phyloP scores from a whole-genome alignment of 2,113 vertebrate genomes.

The Protobothrops flavoviridis region DNA sequence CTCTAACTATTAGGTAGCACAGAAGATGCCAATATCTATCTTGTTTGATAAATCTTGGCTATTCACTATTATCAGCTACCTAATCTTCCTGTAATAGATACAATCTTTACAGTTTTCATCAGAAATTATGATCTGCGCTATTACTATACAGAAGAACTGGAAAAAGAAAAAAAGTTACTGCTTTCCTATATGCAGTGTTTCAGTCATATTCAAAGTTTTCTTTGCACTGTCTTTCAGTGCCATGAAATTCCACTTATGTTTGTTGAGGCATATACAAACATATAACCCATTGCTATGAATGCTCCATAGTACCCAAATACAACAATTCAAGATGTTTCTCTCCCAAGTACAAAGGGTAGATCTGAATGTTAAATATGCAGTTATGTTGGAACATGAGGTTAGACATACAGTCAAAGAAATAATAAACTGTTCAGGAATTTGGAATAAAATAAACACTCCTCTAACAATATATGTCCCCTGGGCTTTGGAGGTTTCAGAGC shows the following conservation, averaged over 20 bases:
- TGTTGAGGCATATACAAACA: constrained; percentile 2
- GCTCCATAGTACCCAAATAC: neutral
- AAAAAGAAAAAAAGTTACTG: neutral
- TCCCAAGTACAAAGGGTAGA: constrained; percentile 26
- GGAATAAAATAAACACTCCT: constrained; percentile 47
- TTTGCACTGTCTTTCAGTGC: neutral
- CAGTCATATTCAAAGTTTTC: neutral
- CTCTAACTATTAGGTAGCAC: neutral
- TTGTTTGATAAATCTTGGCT: neutral
- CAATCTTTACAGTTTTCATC: neutral
- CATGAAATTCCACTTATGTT: neutral
- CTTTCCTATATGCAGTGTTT: neutral
- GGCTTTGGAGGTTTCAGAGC: constrained; percentile 32
- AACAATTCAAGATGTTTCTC: neutral
- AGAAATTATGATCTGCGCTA: neutral
- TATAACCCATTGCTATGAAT: constrained; percentile 8
- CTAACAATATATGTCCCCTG: constrained; percentile 37
- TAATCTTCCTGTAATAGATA: neutral
- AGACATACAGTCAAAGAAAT: constrained; percentile 47
- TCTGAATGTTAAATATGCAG: constrained; percentile 57
- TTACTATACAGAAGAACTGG: neutral
- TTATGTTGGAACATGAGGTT: constrained; percentile 42
- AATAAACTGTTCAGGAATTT: constrained; percentile 55
- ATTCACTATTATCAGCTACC: neutral
- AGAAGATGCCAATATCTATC: neutral